Percentiles rank a stretch among this genome's conserved stretches.
These are phyloP conservation scores for Branchinecta sandiegonensis DNA, from an alignment of 2,888 invertebrate genomes.

Conservation along the genomic window DNA sequence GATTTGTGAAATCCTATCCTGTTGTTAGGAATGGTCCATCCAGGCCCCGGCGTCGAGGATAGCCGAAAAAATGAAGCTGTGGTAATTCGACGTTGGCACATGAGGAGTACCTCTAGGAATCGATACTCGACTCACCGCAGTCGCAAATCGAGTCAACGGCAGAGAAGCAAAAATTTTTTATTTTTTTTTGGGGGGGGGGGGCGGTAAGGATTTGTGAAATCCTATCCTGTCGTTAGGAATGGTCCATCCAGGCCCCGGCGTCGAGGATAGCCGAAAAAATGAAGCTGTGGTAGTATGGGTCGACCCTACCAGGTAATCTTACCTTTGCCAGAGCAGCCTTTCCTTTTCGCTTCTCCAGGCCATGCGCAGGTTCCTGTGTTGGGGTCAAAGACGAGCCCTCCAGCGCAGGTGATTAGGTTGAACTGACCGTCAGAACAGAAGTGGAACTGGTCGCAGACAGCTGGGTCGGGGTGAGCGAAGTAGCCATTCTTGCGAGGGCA, in stretches of 20 bases:
- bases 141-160: too few species aligned
- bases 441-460: conserved; percentile 70
- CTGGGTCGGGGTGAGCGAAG: conserved; percentile 62
- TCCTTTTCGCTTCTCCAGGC: conserved; percentile 80
- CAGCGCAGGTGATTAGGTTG: conserved; percentile 77
- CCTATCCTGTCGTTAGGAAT: too few species aligned
- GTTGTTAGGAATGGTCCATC: too few species aligned
- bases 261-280: too few species aligned
- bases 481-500: conserved; percentile 73
- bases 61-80: background rate
- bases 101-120: too few species aligned
- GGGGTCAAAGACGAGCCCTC: conserved; percentile 71
- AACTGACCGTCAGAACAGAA: conserved; percentile 76
- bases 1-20: too few species aligned
- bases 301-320: conserved; percentile 25
- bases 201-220: too few species aligned
- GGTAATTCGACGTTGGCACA: background rate
- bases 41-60: too few species aligned
- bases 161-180: background rate
- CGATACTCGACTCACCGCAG: too few species aligned
- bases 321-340: conserved; percentile 67
- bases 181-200: background rate
- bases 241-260: too few species aligned
- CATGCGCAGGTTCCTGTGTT: conserved; percentile 80
- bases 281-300: background rate